Conservation (phyloP, 92 coral and sea anemone species). For the Epizoanthus fatuus region DNA sequence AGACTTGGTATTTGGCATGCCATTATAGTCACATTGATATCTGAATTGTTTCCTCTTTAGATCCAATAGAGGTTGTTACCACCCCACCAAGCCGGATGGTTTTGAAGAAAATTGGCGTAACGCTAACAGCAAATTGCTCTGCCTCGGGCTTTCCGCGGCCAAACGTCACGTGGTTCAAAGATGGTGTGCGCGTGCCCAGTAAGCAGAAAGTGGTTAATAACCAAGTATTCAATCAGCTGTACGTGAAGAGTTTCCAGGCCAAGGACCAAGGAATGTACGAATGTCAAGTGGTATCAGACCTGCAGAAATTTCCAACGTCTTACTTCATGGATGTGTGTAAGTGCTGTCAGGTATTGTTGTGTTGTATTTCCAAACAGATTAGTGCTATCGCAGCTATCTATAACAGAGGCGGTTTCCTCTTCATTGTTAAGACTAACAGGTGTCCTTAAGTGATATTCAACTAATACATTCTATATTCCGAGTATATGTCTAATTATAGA, state of each 20-base stretch:
- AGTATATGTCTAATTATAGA: too few relatives aligned
- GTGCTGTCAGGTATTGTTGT: not conserved
- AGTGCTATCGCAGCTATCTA: not conserved
- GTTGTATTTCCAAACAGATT: too few relatives aligned
- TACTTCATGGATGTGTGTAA: constrained; percentile 23
- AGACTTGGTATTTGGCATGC: too few relatives aligned
- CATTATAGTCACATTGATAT: not conserved
- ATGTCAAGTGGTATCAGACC: constrained; percentile 9
- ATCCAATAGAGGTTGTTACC: not conserved
- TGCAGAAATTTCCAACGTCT: not conserved
- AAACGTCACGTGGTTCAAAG: constrained; percentile 39
- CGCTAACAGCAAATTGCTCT: constrained; percentile 29
- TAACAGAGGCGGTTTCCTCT: too few relatives aligned
- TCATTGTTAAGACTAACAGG: too few relatives aligned
- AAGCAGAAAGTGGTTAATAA: constrained; percentile 14
- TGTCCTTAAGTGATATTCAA: too few relatives aligned
- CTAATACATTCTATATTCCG: too few relatives aligned
- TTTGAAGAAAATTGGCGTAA: constrained; percentile 6
- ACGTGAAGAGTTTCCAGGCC: constrained; percentile 16
- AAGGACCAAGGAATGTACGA: constrained; percentile 42
- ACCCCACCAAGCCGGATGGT: not conserved
- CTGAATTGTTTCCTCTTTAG: not conserved
- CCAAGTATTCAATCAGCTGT: constrained; percentile 20
- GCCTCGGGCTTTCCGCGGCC: constrained; percentile 37
- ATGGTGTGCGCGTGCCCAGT: constrained; percentile 33